Base-by-base conservation (phyloP, 2,888 invertebrate species). In the Galeruca laticollis region DNA sequence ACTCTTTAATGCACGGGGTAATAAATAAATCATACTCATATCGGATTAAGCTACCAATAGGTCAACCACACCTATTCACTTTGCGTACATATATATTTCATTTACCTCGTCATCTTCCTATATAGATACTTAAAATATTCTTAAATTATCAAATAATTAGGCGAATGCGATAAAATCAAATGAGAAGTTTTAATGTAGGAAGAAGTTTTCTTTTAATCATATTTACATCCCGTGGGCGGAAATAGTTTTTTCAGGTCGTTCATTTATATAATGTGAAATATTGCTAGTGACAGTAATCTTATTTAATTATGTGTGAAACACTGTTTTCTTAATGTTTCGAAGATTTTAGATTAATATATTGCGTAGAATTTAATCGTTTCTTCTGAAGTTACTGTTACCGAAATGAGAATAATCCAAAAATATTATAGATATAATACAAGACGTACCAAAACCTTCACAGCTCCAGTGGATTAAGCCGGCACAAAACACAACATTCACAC, bases 251-350 rank as follows among this genome's bases (percentile, higher is more conserved):
- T 31, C 56, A 33, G 33, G 5, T 18, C 33, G 56, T 56, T 56
- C 33, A 56, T 56, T 33, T 56, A 56, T 56, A 56, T 56, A 33
- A 56, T 33, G 56, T 56, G 56, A 56, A 33, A 56, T 31, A 56
- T 33, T n/a, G 26, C 31, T 15, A 15, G 31, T 33, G 56, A n/a
- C 26, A 56, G 10, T 56, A 56, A 56, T 56, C n/a, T 31, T 56
- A 13, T 33, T 56, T 56, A 56, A 56, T 56, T n/a, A 56, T 33
- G 56, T 56, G 56, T 56, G 56, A 33, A 33, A 56, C 33, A 5
- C 13, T 52, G 21, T 52, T 21, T 21, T 43, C 1, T 52, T 52
- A 52, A 26, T 56, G 56, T 56, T 56, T 56, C n/a, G 3, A 56
- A 56, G 15, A 33, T 33, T 56, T 56, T 33, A 56, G 31, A 33